These are phyloP conservation scores for Pteronura brasiliensis DNA, from an alignment of 2,113 vertebrate genomes.

Conservation along the genomic window DNA sequence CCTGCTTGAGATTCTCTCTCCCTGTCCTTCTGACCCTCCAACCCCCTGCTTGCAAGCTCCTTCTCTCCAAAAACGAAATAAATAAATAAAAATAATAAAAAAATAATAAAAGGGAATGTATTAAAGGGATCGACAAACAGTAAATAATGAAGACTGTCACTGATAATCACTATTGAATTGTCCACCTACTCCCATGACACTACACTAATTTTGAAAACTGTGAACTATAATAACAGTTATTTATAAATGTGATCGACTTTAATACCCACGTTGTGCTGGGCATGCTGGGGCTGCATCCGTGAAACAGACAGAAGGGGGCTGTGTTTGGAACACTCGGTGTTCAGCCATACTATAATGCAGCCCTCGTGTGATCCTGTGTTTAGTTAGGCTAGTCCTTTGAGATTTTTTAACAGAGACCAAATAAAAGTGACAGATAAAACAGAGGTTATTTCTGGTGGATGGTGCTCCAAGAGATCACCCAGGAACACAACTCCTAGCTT, in stretches of 20 bases:
- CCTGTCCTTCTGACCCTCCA: neutral
- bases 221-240: neutral
- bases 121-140: neutral
- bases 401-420: neutral
- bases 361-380: neutral
- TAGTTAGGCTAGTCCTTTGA: neutral
- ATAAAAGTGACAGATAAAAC: neutral
- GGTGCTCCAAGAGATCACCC: neutral
- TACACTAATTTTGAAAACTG: neutral
- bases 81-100: neutral
- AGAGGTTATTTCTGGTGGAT: neutral
- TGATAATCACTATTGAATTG: neutral
- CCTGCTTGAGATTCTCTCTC: neutral
- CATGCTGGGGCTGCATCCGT: neutral
- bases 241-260: neutral
- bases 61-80: neutral
- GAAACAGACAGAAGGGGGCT: neutral
- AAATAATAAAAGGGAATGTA: neutral
- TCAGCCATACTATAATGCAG: neutral
- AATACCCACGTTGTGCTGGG: neutral
- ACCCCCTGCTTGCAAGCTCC: neutral
- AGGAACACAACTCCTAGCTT: neutral
- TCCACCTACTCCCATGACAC: neutral
- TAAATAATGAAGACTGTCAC: neutral
- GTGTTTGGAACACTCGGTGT: neutral